phyloP scores from a whole-genome alignment of 2,797 vertebrate species.

The Muscicapa comitata region DNA sequence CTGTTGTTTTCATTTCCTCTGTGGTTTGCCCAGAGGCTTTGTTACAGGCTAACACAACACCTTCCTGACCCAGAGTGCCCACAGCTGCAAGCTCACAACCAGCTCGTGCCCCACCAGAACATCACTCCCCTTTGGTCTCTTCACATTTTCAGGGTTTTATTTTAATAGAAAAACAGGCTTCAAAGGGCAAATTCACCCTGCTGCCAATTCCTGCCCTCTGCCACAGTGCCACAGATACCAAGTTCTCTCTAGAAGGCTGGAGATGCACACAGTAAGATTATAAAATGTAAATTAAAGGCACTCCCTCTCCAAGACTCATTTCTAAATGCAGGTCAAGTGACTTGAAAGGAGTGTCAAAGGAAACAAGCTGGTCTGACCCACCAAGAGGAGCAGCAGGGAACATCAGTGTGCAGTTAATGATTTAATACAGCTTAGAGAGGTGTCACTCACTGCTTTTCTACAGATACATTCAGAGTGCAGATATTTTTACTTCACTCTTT shows the following conservation, averaged over 20 bases:
- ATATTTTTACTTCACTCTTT: not conserved
- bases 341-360: not conserved
- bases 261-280: not conserved
- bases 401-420: not conserved
- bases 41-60: not conserved
- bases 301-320: not conserved
- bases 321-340: slow-evolving; percentile 13
- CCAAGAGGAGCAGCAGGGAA: not conserved
- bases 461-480: not conserved
- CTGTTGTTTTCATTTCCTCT: not conserved
- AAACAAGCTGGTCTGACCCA: not conserved
- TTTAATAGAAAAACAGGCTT: not conserved
- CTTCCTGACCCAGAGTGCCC: not conserved
- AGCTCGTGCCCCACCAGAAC: not conserved
- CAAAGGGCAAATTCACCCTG: not conserved
- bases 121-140: fast-evolving
- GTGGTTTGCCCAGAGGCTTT: not conserved
- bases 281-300: not conserved
- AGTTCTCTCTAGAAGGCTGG: not conserved
- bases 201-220: not conserved
- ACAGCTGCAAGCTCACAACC: not conserved
- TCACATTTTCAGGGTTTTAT: not conserved
- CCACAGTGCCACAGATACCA: not conserved
- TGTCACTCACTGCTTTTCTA: not conserved
- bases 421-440: not conserved